Percentiles rank a stretch among this genome's conserved stretches.
phyloP scores from a whole-genome alignment of 2,888 invertebrate genomes.

The Suillia variegata region DNA sequence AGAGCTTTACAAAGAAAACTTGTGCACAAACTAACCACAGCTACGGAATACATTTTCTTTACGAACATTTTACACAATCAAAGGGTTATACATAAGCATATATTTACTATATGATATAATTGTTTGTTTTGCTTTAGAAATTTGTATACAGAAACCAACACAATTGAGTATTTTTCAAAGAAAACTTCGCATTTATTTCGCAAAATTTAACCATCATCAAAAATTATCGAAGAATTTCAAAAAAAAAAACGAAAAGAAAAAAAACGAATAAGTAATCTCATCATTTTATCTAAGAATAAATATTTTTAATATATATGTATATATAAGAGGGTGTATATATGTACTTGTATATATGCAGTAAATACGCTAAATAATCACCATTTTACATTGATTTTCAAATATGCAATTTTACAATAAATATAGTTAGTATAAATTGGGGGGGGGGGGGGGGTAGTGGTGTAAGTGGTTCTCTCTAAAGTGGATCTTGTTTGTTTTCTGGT shows the following conservation, averaged over 20 bases:
- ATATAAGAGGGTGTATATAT: slow-evolving; percentile 14
- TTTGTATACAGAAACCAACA: neutral
- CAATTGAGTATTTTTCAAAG: slow-evolving; percentile 12
- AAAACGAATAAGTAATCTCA: slow-evolving; percentile 13
- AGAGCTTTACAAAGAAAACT: no score
- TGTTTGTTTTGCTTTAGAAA: neutral
- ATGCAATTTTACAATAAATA: neutral
- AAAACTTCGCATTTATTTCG: slow-evolving; percentile 24
- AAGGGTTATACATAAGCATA: no score
- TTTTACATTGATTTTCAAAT: slow-evolving; percentile 21
- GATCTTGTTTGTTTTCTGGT: neutral
- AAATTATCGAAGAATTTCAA: neutral
- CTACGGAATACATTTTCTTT: no score
- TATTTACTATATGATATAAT: neutral
- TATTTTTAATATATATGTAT: slow-evolving; percentile 15
- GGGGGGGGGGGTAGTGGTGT: no score
- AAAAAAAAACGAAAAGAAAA: neutral
- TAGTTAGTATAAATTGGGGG: no score
- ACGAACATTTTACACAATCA: no score
- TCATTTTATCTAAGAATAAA: slow-evolving; percentile 18
- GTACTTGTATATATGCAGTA: slow-evolving; percentile 25
- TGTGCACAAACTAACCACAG: no score
- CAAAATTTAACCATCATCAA: slow-evolving; percentile 8
- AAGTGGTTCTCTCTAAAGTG: no score
- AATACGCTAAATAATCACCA: slow-evolving; percentile 35